Evolutionary conservation across 2,113 vertebrate genomes (phyloP), one percentile per base, ranked within the genome.

Genomic region (Notothenia coriiceps): DNA sequence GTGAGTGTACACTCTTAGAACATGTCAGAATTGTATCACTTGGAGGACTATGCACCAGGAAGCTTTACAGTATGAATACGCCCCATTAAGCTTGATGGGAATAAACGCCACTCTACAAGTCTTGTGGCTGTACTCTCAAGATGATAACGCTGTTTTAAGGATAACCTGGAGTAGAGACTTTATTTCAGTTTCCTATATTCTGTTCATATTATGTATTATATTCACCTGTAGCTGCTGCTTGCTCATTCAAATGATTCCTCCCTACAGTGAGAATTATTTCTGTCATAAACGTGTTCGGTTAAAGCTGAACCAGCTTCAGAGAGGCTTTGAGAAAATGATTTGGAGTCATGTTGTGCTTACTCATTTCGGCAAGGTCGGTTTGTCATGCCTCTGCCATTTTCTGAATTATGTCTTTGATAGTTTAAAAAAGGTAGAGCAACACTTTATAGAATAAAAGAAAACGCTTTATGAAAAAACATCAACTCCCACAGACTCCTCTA

Each of bases 341-440:
- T 20, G 55, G 29, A 61, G 9, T 29, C 12, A 10, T 35, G 10
- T 65, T 47, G 40, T 22, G 35, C 12, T 46, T 10, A 55, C 55
- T 63, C 22, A 20, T 55, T 35, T 70, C 22, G 22, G 18, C 22
- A 63, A 14, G 50, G 50, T 79, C 25, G 35, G 18, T 70, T 56
- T 64, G 60, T 49, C 20, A 52, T 29, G 3, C 15, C 43, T 29
- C 55, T 69, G 15, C 35, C 62, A 49, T 5, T 22, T 40, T 1
- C 43, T 10, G 18, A 56, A 67, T 20, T 22, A 12, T 6, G 18
- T 22, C 54, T 59, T 57, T 60, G 46, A 68, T 44, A 18, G 6
- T 67, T 67, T 52, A 54, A 33, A 20, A 78, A 70, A 47, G 57
- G 49, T 54, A 33, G 20, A 70, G 17, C 2, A 17, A 57, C 20